phyloP scores from a whole-genome alignment of 2,113 vertebrate species.

The Motacilla alba region DNA sequence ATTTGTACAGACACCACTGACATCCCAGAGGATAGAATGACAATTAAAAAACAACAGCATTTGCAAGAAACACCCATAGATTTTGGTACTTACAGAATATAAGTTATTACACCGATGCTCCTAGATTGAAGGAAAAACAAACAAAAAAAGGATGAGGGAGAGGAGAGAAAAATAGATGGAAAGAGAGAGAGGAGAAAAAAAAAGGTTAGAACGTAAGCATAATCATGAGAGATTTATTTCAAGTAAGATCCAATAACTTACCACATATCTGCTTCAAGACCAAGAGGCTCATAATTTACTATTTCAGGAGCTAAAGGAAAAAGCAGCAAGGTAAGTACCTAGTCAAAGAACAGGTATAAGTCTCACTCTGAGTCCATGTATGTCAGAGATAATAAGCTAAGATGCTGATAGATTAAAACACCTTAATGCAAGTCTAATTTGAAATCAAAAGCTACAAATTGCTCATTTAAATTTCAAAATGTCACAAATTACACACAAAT shows the following conservation, averaged over 20 bases:
- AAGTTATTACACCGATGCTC: slow-evolving; percentile 87
- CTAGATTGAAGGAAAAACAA: slow-evolving; percentile 52
- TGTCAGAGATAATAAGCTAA: background rate
- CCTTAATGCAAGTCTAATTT: background rate
- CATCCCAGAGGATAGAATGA: background rate
- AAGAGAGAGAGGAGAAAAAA: background rate
- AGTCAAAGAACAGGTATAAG: background rate
- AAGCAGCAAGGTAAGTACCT: slow-evolving; percentile 29
- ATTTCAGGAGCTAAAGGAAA: slow-evolving; percentile 92
- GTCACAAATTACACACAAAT: background rate
- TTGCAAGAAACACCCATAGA: background rate
- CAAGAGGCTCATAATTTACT: slow-evolving; percentile 96
- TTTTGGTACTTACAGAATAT: slow-evolving; percentile 84
- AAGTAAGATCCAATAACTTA: slow-evolving; percentile 74
- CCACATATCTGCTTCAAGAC: slow-evolving; percentile 99
- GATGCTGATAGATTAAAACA: background rate
- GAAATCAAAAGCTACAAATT: background rate
- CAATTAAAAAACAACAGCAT: background rate
- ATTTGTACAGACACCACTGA: background rate
- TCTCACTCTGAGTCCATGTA: background rate
- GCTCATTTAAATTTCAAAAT: background rate
- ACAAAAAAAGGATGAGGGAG: background rate
- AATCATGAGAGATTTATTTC: background rate
- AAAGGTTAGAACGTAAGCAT: slow-evolving; percentile 22
- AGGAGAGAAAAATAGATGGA: background rate